A percentile compares a stretch with the other conserved stretches of the same genome.
Conservation (phyloP, 2,888 invertebrate species). For the Orchestes rusci region DNA sequence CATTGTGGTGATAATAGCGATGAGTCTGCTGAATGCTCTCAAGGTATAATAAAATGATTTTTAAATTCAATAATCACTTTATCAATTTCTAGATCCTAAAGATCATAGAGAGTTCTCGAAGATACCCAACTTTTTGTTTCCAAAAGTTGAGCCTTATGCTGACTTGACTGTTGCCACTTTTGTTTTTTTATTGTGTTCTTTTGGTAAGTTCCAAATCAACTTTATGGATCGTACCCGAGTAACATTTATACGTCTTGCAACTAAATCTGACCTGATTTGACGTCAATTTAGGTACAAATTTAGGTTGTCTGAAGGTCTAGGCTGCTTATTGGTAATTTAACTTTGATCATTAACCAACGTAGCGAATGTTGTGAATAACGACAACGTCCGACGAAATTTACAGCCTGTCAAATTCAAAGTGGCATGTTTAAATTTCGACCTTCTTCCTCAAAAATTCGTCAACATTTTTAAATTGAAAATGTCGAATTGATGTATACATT, state of each 20-base stretch:
- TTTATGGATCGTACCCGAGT: background rate
- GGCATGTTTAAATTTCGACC: too few species aligned
- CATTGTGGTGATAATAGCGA: constrained; percentile 70
- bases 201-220: constrained; percentile 43
- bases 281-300: too few species aligned
- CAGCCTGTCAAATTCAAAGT: too few species aligned
- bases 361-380: too few species aligned
- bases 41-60: constrained; percentile 36
- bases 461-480: too few species aligned
- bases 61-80: background rate
- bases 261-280: too few species aligned
- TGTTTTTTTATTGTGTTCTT: constrained; percentile 56
- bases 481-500: too few species aligned
- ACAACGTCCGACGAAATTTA: too few species aligned
- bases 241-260: background rate
- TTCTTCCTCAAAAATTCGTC: too few species aligned
- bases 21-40: constrained; percentile 54
- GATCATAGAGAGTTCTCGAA: constrained; percentile 58
- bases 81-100: constrained; percentile 53
- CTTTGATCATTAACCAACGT: too few species aligned
- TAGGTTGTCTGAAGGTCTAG: too few species aligned
- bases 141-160: constrained; percentile 58
- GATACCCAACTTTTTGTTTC: constrained; percentile 66
- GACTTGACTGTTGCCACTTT: constrained; percentile 59
- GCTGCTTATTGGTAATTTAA: too few species aligned